Evolutionary conservation across 2,113 vertebrate genomes (phyloP).

Genomic region (Corapipo altera): DNA sequence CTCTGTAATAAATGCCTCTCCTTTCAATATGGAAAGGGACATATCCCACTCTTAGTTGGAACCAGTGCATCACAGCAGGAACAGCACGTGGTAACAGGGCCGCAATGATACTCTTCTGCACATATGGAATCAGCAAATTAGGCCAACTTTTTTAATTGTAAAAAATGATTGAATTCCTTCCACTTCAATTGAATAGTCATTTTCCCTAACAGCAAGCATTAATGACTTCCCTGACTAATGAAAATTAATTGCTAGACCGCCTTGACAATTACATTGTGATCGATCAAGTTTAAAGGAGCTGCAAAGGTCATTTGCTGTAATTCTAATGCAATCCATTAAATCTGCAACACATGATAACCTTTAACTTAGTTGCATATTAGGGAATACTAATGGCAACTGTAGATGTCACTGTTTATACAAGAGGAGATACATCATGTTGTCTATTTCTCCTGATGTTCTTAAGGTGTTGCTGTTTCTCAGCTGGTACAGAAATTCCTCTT

Average conservation of each 20-base stretch:
- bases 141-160: constrained; percentile 51
- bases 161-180: constrained; percentile 55
- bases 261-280: constrained; percentile 74
- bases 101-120: not conserved
- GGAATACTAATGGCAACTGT: constrained; percentile 66
- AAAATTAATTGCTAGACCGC: constrained; percentile 76
- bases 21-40: not conserved
- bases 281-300: constrained; percentile 73
- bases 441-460: constrained; percentile 10
- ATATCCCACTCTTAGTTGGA: not conserved
- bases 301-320: constrained; percentile 72
- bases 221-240: constrained; percentile 73
- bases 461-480: not conserved
- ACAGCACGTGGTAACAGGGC: not conserved
- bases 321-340: constrained; percentile 76
- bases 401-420: constrained; percentile 67
- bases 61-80: not conserved
- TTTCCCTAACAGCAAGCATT: constrained; percentile 63
- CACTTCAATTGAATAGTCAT: constrained; percentile 54
- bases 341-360: constrained; percentile 68
- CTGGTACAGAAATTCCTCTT: not conserved
- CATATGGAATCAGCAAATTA: constrained; percentile 15
- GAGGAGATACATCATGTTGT: constrained; percentile 68
- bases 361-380: constrained; percentile 68
- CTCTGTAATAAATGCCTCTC: not conserved